These are phyloP conservation scores for Columba guinea DNA, from an alignment of 2,797 vertebrate species.

Conservation along the genomic window DNA sequence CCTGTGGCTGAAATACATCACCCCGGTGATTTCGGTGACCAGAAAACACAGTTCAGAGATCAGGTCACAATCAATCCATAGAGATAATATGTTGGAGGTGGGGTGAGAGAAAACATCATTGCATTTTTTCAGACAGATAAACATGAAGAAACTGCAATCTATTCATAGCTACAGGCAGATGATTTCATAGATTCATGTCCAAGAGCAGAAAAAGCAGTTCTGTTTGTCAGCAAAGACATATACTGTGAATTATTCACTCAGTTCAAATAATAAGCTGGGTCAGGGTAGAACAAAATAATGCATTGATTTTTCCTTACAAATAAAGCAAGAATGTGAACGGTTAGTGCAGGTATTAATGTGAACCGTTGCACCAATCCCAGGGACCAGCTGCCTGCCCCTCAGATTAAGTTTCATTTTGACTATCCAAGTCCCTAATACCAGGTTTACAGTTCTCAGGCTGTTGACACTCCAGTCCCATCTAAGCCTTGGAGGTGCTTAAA, in stretches of 20 bases:
- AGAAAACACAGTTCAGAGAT: neutral
- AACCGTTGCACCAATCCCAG: neutral
- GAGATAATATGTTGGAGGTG: neutral
- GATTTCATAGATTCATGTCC: neutral
- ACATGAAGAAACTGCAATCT: constrained; percentile 17
- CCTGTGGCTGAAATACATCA: neutral
- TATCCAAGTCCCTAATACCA: accelerated
- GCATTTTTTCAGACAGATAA: neutral
- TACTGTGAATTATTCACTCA: constrained; percentile 13
- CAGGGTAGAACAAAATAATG: neutral
- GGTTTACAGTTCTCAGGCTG: neutral
- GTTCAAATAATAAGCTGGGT: neutral
- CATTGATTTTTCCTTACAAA: neutral
- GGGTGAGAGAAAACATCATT: neutral
- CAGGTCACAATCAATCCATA: neutral
- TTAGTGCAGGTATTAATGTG: neutral
- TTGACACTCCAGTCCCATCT: neutral
- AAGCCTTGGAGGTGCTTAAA: neutral
- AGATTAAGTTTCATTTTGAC: neutral
- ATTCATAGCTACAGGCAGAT: constrained; percentile 53
- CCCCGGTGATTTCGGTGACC: neutral
- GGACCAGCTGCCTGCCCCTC: neutral
- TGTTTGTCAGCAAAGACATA: neutral
- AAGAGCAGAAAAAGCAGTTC: constrained; percentile 1
- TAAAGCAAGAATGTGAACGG: neutral